These are phyloP conservation scores for Acropternis orthonyx DNA, from an alignment of 2,797 vertebrate genomes.

Conservation along the genomic window DNA sequence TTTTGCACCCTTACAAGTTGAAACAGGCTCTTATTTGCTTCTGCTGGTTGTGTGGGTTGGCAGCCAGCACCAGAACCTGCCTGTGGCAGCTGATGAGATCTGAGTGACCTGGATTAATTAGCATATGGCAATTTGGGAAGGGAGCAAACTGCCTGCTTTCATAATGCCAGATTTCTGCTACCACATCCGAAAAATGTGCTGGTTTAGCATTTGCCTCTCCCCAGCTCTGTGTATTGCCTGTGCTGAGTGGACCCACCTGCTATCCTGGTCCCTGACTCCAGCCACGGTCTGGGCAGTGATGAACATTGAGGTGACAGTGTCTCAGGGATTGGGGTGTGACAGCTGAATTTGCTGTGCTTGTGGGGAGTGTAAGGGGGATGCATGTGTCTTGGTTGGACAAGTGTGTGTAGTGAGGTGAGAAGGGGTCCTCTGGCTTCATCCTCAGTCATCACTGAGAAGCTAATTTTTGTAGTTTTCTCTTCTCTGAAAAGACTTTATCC, in stretches of 20 bases:
- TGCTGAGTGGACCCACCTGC: not conserved
- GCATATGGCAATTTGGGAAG: not conserved
- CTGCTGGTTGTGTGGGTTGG: not conserved
- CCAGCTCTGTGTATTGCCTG: fast-evolving
- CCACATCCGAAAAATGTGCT: not conserved
- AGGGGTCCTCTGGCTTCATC: not conserved
- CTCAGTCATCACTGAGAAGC: fast-evolving
- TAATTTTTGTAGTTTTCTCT: not conserved
- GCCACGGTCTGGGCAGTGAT: not conserved
- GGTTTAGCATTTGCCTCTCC: not conserved
- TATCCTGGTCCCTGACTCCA: not conserved
- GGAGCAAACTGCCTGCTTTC: not conserved
- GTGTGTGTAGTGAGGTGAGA: fast-evolving
- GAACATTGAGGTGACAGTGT: fast-evolving
- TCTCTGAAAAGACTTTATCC: not conserved
- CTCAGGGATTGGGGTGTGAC: not conserved
- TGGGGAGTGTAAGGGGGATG: not conserved
- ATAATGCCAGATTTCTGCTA: not conserved
- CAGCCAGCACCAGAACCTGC: not conserved
- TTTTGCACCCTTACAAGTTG: slow-evolving; percentile 13
- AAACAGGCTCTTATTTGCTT: not conserved
- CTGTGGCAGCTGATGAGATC: not conserved
- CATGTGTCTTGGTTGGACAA: not conserved
- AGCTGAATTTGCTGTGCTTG: not conserved
- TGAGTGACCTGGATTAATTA: not conserved